A percentile compares a stretch with the other conserved stretches of the same genome.
Evolutionary conservation across 1,140 invertebrate genomes (phyloP).

Genomic region (Bombus turneri): DNA sequence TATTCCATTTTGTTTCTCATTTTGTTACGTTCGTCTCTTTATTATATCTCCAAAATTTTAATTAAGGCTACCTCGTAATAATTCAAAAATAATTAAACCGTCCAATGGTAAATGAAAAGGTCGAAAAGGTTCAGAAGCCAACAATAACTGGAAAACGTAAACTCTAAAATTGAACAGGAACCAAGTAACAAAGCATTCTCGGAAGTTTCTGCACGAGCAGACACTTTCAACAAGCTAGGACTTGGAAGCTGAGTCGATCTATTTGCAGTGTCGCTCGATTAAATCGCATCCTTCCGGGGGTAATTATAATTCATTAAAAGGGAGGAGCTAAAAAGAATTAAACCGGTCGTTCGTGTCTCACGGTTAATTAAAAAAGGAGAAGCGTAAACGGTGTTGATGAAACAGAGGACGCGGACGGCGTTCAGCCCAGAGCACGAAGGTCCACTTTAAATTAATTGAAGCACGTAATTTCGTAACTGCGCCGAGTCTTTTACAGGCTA

Average conservation of each 20-base stretch:
- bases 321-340: not conserved
- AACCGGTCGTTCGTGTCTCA: not conserved
- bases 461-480: slow-evolving; percentile 26
- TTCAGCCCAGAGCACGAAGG: not conserved
- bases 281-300: not conserved
- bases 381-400: not conserved
- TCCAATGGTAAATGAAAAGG: not conserved
- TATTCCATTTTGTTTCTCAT: not conserved
- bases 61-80: not conserved
- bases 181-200: not conserved
- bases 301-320: slow-evolving; percentile 20
- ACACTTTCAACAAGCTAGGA: not conserved
- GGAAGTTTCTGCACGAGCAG: not conserved
- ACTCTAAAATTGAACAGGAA: not conserved
- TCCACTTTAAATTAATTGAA: slow-evolving; percentile 25
- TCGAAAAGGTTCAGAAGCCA: not conserved
- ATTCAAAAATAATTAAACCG: not conserved
- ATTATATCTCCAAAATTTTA: not conserved
- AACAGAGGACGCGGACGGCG: not conserved
- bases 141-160: not conserved
- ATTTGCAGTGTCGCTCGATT: not conserved
- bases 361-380: not conserved
- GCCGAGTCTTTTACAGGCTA: not conserved
- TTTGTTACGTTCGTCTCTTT: fast-evolving
- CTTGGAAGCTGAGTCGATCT: not conserved